Evolutionary conservation across 2,113 vertebrate species (phyloP), one percentile per base, ranked within the genome.

Genomic region (Mionectes macconnelli): DNA sequence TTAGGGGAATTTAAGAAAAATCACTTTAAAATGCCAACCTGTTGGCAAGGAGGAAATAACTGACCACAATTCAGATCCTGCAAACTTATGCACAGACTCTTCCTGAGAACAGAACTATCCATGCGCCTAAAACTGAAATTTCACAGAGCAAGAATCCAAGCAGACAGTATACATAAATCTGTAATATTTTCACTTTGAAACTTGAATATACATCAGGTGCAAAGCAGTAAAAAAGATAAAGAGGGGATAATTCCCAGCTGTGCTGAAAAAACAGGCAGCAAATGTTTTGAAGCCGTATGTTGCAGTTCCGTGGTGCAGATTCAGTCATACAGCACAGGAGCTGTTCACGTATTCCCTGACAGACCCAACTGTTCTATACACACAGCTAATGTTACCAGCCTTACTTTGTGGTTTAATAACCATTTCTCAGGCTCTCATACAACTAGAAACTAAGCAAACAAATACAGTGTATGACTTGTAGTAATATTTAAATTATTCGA

Each of bases 271-370:
- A 21, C 12, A 78, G 3, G 13, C 42, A 57, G 40, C 33, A 40
- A 39, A 68, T 42, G 28, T 47, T 63, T 59, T 33, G 60, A 60
- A 89, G 78, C 21, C 8, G 2, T 19, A 4, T 8, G 13, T 5
- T 42, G 23, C 57, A 37, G 35, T 62, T 70, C 19, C 1, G 1
- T 40, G 30, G 24, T 68, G n/a, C 39, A 50, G 44, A 42, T 84
- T 64, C 47, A 72, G 2, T 35, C 59, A 18, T 2, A 55, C 1
- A 0, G 12, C 15, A 33, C 4, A 33, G 2, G 4, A 27, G 13
- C 10, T 39, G 17, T 12, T 70, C 33, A n/a, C 5, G 2, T 6
- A 13, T 25, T 56, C 44, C 37, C 53, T 2, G 4, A 31, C n/a
- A 88, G 45, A 64, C 23, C 1, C 4, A 53, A 30, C 22, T 24